These are phyloP conservation scores for Hemistola chrysoprasaria DNA, from an alignment of 2,888 invertebrate species.

Conservation along the genomic window DNA sequence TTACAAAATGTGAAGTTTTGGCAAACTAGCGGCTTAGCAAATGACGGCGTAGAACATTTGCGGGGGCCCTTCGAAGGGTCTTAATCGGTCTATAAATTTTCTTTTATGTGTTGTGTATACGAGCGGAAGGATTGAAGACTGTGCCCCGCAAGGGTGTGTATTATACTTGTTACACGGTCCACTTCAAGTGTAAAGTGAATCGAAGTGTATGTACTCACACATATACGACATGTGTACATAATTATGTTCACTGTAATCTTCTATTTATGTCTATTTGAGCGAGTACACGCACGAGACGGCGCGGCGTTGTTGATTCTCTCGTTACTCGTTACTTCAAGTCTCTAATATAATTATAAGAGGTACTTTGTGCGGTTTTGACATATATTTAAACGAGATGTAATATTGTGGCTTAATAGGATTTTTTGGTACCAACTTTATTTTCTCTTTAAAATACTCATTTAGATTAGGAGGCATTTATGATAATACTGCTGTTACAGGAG, in stretches of 20 bases:
- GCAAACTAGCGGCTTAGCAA: slow-evolving; percentile 58
- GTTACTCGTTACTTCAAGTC: too few relatives aligned
- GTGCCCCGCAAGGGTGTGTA: slow-evolving; percentile 24
- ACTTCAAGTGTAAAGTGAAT: slow-evolving; percentile 17
- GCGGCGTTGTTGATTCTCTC: too few relatives aligned
- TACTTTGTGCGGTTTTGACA: too few relatives aligned
- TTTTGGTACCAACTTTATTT: too few relatives aligned
- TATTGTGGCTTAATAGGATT: too few relatives aligned
- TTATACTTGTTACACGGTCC: slow-evolving; percentile 19
- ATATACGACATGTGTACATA: too few relatives aligned
- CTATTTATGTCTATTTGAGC: slow-evolving; percentile 7
- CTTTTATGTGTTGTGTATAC: slow-evolving; percentile 61
- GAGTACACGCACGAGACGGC: slow-evolving; percentile 4
- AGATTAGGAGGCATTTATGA: too few relatives aligned
- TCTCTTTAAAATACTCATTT: too few relatives aligned
- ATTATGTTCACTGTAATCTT: slow-evolving; percentile 19
- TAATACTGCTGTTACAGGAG: too few relatives aligned
- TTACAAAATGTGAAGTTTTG: slow-evolving; percentile 42
- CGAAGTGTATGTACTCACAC: slow-evolving; percentile 11
- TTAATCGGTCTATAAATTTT: slow-evolving; percentile 70
- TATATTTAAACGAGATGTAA: too few relatives aligned
- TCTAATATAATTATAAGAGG: too few relatives aligned
- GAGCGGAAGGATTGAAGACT: slow-evolving; percentile 37
- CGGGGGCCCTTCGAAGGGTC: slow-evolving; percentile 60
- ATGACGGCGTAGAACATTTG: slow-evolving; percentile 62